Conservation (phyloP, 2,888 invertebrate species). For the Orthonevra nobilis region DNA sequence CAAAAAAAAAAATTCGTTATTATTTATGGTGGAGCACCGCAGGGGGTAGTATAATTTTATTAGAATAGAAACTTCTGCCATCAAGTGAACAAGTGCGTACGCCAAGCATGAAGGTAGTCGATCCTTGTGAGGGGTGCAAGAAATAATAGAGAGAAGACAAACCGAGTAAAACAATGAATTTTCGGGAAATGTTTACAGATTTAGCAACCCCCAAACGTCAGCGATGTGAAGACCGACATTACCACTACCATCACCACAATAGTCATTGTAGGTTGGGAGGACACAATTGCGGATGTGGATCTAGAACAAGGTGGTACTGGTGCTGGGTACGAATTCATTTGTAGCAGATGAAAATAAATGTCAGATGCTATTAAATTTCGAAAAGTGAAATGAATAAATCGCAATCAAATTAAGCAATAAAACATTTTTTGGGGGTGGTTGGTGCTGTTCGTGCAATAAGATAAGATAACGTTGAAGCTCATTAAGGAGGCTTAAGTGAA, state of each 20-base stretch:
- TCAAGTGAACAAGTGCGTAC: conserved; percentile 53
- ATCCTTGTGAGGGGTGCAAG: not conserved
- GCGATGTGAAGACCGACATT: not conserved
- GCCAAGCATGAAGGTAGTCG: not conserved
- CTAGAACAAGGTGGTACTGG: not conserved
- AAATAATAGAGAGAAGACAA: not conserved
- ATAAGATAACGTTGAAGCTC: conserved; percentile 43
- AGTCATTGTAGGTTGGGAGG: not conserved
- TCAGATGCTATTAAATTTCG: conserved; percentile 69
- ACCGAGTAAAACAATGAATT: conserved; percentile 35
- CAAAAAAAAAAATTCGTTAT: conserved; percentile 35
- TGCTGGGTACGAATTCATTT: conserved; percentile 62
- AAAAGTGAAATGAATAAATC: conserved; percentile 69
- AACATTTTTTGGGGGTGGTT: conserved; percentile 59
- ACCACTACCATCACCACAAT: not conserved
- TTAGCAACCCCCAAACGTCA: conserved; percentile 19
- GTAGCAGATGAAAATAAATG: conserved; percentile 69
- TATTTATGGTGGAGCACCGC: conserved; percentile 59
- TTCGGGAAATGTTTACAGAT: conserved; percentile 34
- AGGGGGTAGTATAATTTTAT: conserved; percentile 64
- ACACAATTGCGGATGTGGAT: no score
- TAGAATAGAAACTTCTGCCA: conserved; percentile 45
- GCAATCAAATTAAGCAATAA: conserved; percentile 69
- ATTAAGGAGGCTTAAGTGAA: conserved; percentile 57
- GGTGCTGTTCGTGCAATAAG: conserved; percentile 18